These are phyloP conservation scores for Tachypleus tridentatus DNA, from an alignment of 1,140 invertebrate species.

Conservation along the genomic window DNA sequence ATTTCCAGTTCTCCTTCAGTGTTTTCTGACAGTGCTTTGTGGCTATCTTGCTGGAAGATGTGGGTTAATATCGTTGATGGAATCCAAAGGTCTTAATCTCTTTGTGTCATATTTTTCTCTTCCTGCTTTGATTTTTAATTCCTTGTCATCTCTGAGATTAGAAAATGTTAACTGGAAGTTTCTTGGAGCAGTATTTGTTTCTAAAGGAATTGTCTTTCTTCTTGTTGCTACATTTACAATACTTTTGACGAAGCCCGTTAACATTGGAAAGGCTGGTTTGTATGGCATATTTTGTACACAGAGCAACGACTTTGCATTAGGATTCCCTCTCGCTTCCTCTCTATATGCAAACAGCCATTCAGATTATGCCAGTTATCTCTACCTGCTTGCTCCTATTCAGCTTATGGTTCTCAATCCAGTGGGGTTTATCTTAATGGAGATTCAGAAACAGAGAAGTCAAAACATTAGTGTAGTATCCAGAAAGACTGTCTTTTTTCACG, in stretches of 20 bases:
- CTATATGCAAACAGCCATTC: conserved; percentile 56
- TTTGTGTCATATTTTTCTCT: conserved; percentile 89
- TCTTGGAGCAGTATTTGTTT: conserved; percentile 64
- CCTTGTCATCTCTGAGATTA: conserved; percentile 73
- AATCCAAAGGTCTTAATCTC: conserved; percentile 76
- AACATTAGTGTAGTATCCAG: neutral
- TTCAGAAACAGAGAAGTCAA: conserved; percentile 48
- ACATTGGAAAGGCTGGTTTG: conserved; percentile 71
- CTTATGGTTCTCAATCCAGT: conserved; percentile 85
- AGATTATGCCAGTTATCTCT: conserved; percentile 80
- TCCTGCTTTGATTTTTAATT: conserved; percentile 82
- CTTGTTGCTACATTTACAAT: conserved; percentile 63
- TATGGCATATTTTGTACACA: conserved; percentile 93
- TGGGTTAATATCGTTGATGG: conserved; percentile 64
- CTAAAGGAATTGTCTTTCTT: conserved; percentile 77
- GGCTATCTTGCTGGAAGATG: conserved; percentile 80
- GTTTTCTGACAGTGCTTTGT: conserved; percentile 36
- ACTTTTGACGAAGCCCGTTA: conserved; percentile 59
- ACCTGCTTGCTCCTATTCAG: conserved; percentile 86
- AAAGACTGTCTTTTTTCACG: conserved; percentile 7
- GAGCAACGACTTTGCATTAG: conserved; percentile 96
- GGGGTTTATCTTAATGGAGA: conserved; percentile 80
- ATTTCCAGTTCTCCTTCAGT: conserved; percentile 21
- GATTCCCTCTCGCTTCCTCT: conserved; percentile 58
- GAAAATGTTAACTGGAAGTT: conserved; percentile 73